Conservation (phyloP, 2,888 invertebrate species). For the Lepidocyrtoides sp. region DNA sequence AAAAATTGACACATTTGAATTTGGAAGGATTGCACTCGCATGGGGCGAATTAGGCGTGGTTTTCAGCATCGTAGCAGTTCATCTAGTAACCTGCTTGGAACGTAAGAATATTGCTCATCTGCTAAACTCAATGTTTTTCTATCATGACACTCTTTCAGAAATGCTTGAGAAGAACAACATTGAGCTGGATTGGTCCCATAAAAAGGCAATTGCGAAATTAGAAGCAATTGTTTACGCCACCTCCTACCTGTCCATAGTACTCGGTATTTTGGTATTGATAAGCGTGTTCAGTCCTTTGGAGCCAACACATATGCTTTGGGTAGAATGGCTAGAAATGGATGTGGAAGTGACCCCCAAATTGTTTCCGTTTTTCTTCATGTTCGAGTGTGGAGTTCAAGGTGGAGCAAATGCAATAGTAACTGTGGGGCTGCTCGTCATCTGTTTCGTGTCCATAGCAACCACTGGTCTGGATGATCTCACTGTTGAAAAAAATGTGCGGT, state of each 20-base stretch:
- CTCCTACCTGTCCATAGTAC: neutral
- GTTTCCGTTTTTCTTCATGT: neutral
- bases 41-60: neutral
- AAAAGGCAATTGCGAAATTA: neutral
- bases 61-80: neutral
- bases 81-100: neutral
- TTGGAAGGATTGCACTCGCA: neutral
- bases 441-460: neutral
- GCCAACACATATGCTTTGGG: neutral
- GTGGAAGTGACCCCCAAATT: neutral
- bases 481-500: no score
- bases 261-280: neutral
- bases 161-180: neutral
- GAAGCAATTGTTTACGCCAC: neutral
- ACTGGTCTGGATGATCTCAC: neutral
- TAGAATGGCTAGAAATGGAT: neutral
- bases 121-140: neutral
- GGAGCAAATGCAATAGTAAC: no score
- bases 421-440: neutral
- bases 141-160: neutral
- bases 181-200: neutral
- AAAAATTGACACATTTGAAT: neutral
- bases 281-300: neutral
- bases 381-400: neutral
- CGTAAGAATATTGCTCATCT: neutral